Evolutionary conservation across 2,113 vertebrate species (phyloP).

Genomic region (Eclectus roratus): DNA sequence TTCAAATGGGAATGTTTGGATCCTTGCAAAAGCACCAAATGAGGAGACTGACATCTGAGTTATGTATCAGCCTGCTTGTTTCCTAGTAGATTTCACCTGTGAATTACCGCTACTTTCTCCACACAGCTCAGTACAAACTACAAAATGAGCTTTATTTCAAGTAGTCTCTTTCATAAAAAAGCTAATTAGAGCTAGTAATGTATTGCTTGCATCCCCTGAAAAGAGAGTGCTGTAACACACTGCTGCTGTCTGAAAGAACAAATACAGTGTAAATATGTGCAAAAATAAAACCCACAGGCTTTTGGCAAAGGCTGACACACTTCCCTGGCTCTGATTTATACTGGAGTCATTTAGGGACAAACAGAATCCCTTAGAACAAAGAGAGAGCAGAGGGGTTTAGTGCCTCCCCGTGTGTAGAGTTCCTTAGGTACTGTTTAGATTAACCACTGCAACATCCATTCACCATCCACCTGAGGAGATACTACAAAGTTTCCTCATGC

Average conservation of each 20-base stretch:
- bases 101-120: not conserved
- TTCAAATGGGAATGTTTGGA: not conserved
- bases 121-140: not conserved
- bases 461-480: not conserved
- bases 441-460: not conserved
- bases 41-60: not conserved
- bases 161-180: not conserved
- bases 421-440: not conserved
- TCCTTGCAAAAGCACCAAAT: not conserved
- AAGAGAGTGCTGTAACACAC: not conserved
- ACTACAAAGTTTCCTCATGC: not conserved
- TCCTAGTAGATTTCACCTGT: not conserved
- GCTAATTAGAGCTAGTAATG: not conserved
- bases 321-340: not conserved
- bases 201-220: not conserved
- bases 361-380: not conserved
- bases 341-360: not conserved
- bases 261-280: rapidly evolving
- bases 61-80: not conserved
- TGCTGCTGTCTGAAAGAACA: not conserved
- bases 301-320: not conserved
- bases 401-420: not conserved
- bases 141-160: not conserved
- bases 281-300: not conserved
- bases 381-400: not conserved